These are phyloP conservation scores for Sebastes cheni DNA, from an alignment of 2,797 vertebrate genomes.

Conservation along the genomic window DNA sequence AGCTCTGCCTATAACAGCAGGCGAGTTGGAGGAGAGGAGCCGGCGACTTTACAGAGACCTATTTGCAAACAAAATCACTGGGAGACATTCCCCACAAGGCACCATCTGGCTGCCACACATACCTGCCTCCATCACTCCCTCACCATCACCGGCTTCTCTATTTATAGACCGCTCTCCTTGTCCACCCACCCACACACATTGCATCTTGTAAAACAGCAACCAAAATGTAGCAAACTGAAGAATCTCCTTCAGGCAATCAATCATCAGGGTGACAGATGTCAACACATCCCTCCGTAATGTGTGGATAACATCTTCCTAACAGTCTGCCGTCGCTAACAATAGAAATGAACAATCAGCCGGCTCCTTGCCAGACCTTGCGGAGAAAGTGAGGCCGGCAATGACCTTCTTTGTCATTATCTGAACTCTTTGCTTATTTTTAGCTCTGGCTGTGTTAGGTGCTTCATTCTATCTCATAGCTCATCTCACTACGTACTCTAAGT, in stretches of 20 bases:
- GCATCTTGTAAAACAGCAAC: conserved; percentile 68
- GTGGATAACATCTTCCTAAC: conserved; percentile 55
- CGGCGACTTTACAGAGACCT: conserved; percentile 72
- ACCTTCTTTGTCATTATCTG: conserved; percentile 66
- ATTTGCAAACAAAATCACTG: conserved; percentile 83
- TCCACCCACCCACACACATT: conserved; percentile 58
- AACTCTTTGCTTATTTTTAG: conserved; percentile 57
- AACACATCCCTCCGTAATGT: conserved; percentile 55
- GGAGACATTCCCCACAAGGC: conserved; percentile 77
- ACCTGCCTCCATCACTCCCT: conserved; percentile 72
- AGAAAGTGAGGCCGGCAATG: conserved; percentile 30
- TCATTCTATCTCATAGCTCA: not conserved
- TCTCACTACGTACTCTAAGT: not conserved
- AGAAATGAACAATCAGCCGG: conserved; percentile 51
- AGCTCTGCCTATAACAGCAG: conserved; percentile 68
- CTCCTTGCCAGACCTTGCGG: conserved; percentile 48
- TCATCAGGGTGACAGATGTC: conserved; percentile 69
- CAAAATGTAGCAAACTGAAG: conserved; percentile 59
- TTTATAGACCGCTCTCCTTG: conserved; percentile 63
- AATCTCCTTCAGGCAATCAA: conserved; percentile 61
- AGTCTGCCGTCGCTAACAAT: conserved; percentile 47
- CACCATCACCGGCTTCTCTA: conserved; percentile 60
- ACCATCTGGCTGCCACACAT: conserved; percentile 79
- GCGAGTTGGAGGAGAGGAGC: conserved; percentile 64
- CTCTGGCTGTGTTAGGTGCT: conserved; percentile 10